These are phyloP conservation scores for Coracias cyanogaster DNA, from an alignment of 2,797 vertebrate genomes.

Conservation along the genomic window DNA sequence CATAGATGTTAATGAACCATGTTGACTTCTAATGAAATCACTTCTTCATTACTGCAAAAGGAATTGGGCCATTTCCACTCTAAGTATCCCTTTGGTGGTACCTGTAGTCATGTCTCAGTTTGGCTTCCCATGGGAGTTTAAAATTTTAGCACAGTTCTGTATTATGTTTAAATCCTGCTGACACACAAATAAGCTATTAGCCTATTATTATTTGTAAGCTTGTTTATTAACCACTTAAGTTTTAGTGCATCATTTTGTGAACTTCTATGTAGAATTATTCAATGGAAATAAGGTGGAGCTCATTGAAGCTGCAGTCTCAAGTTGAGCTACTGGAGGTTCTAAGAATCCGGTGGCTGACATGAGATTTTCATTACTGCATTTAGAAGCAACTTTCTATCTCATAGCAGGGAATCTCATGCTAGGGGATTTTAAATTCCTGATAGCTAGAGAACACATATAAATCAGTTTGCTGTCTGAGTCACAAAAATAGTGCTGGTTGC, in stretches of 20 bases:
- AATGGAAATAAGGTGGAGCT: not conserved
- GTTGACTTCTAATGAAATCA: not conserved
- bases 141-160: not conserved
- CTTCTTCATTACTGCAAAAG: not conserved
- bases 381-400: constrained; percentile 1
- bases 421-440: constrained; percentile 33
- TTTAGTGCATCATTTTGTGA: not conserved
- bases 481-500: constrained; percentile 42
- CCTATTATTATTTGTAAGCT: not conserved
- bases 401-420: not conserved
- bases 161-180: not conserved
- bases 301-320: not conserved
- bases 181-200: not conserved
- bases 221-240: not conserved
- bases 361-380: not conserved
- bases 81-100: not conserved
- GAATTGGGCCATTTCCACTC: not conserved
- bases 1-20: not conserved
- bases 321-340: not conserved
- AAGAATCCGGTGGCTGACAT: not conserved
- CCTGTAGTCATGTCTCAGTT: not conserved
- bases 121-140: not conserved
- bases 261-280: not conserved
- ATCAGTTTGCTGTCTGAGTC: constrained; percentile 25
- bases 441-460: constrained; percentile 10